Evolutionary conservation across 2,113 vertebrate species (phyloP).

Genomic region (Crotalus tigris): DNA sequence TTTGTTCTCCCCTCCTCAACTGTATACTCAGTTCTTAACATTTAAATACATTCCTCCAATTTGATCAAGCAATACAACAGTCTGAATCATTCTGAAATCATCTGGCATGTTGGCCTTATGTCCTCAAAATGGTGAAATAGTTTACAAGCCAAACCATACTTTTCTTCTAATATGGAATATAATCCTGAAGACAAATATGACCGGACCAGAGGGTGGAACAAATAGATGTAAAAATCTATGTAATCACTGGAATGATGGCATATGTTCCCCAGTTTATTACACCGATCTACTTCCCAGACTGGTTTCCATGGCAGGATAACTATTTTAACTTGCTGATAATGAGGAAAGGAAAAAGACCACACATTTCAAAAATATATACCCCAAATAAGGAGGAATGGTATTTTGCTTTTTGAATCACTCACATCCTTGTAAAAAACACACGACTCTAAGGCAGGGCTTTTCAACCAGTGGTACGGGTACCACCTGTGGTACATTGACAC

Average conservation of each 20-base stretch:
- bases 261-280: conserved; percentile 43
- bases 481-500: too few species aligned
- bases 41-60: conserved; percentile 16
- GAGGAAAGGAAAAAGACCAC: conserved; percentile 33
- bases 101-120: conserved; percentile 1
- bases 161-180: conserved; percentile 46
- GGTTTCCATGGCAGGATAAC: conserved; percentile 39
- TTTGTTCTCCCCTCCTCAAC: conserved; percentile 4
- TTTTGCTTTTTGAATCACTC: conserved; percentile 2
- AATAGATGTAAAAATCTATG: conserved; percentile 44
- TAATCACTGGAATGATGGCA: conserved; percentile 7
- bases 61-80: conserved; percentile 24
- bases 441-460: neutral
- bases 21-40: conserved; percentile 22
- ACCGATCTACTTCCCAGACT: conserved; percentile 35
- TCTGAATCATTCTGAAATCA: neutral
- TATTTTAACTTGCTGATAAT: conserved; percentile 38
- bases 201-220: conserved; percentile 11
- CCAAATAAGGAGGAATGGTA: neutral
- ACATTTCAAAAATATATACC: conserved; percentile 13
- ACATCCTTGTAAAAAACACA: conserved; percentile 21
- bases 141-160: conserved; percentile 24
- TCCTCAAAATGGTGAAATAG: conserved; percentile 24
- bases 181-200: conserved; percentile 52
- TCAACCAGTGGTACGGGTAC: too few species aligned